Evolutionary conservation across 2,113 vertebrate genomes (phyloP).

Genomic region (Microcebus jonahi): DNA sequence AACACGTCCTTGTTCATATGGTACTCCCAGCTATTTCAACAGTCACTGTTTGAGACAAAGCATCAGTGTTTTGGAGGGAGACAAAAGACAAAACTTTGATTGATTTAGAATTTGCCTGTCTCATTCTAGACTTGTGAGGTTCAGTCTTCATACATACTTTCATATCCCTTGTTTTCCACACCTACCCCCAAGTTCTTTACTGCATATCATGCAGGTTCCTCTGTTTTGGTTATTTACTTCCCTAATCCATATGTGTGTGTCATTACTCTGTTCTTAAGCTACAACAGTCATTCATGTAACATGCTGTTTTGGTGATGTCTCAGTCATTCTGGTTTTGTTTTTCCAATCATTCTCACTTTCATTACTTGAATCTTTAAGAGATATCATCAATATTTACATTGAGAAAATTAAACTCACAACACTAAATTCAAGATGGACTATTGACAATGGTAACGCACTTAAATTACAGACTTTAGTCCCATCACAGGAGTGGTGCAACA

Average conservation of each 20-base stretch:
- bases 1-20: no score
- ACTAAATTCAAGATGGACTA: neutral
- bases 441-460: neutral
- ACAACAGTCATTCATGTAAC: neutral
- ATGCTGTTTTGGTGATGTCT: neutral
- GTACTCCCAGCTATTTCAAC: neutral
- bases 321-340: neutral
- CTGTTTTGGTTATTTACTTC: neutral
- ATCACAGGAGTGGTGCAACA: neutral
- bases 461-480: neutral
- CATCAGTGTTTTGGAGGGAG: neutral
- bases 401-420: neutral
- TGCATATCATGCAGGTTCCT: rapidly evolving
- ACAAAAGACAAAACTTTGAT: neutral
- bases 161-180: neutral
- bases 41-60: neutral
- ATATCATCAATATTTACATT: neutral
- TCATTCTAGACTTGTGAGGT: neutral
- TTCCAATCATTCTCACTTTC: neutral
- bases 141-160: rapidly evolving
- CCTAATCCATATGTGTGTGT: neutral
- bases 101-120: neutral
- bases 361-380: neutral
- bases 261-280: neutral
- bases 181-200: neutral